Evolutionary conservation across 1,140 invertebrate species (phyloP), one percentile per base, ranked within the genome.

Genomic region (Drosophila auraria): DNA sequence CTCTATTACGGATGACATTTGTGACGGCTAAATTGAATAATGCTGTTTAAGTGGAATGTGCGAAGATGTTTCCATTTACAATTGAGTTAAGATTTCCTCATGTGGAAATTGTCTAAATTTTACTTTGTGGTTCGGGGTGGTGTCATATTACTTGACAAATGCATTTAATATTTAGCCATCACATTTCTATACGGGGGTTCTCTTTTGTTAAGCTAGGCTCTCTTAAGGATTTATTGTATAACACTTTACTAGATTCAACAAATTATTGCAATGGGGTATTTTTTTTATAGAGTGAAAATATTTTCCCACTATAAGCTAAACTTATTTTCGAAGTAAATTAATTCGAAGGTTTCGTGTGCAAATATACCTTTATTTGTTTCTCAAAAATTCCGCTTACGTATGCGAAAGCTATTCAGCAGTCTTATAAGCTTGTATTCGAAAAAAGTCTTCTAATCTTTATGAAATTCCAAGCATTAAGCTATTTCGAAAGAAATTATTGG

Each of bases 1-100:
- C 62, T 71, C 71, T 73, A 73, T 74, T 83, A 71, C 51, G 65
- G 30, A 60, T 78, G 66, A 63, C 76, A 78, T 73, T 77, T 83
- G 61, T 50, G 72, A 65, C 62, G 23, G 5, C 56, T 40, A 71
- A 78, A 78, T 54, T 81, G 40, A 83, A 87, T 70, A 71, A 71
- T 68, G 64, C 56, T 73, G 70, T 60, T 73, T 38, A 73, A 73
- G 47, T 60, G 65, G 47, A 54, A 64, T 58, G 66, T 36, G 45
- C 40, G 38, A 53, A 44, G 38, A 38, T 54, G 38, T 23, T n/a
- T 38, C 33, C 38, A 62, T 47, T 47, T 64, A 11, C 36, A 70
- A 81, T 53, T 58, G 15, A 15, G n/a, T 36, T 57, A 15, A n/a
- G 38, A 36, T 23, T 27, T 6, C 36, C 8, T 25, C 30, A 23